Evolutionary conservation across 1,140 invertebrate species (phyloP).

Genomic region (Daktulosphaira vitifoliae): DNA sequence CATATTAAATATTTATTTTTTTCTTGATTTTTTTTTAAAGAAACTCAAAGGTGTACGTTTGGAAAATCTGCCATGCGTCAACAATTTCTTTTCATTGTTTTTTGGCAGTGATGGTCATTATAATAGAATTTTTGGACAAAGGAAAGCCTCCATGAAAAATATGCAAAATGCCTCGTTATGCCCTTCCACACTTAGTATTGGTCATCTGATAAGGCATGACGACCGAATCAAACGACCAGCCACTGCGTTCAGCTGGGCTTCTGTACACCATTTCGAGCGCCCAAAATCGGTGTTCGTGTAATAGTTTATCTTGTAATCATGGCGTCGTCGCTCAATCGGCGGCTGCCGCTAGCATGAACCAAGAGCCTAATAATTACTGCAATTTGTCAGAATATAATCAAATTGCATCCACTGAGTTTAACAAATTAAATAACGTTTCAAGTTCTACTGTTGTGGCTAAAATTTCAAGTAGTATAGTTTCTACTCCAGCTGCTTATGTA

Average conservation of each 20-base stretch:
- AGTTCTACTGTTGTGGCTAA: conserved; percentile 8
- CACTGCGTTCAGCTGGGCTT: conserved; percentile 22
- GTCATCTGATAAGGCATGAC: conserved; percentile 33
- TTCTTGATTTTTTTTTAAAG: neutral
- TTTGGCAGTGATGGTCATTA: conserved; percentile 18
- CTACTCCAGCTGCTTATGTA: conserved; percentile 14
- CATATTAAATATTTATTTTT: too few relatives aligned
- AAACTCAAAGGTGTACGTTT: conserved; percentile 29
- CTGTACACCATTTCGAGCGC: conserved; percentile 7
- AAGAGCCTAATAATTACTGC: conserved; percentile 14
- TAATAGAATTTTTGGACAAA: conserved; percentile 25
- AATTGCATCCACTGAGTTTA: too few relatives aligned
- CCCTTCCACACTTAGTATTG: conserved; percentile 17
- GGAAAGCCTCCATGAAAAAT: conserved; percentile 32
- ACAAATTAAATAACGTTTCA: conserved; percentile 2
- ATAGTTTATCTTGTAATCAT: conserved; percentile 11
- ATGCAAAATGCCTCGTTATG: conserved; percentile 27
- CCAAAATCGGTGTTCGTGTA: conserved; percentile 14
- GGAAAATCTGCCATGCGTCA: conserved; percentile 27
- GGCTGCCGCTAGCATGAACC: conserved; percentile 22
- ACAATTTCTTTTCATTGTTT: neutral
- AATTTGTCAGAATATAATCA: conserved; percentile 9
- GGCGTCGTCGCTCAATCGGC: conserved; percentile 30
- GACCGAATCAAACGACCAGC: conserved; percentile 28
- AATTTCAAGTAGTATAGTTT: conserved; percentile 17